These are phyloP conservation scores for Passer domesticus DNA, from an alignment of 2,113 vertebrate genomes.

Conservation along the genomic window DNA sequence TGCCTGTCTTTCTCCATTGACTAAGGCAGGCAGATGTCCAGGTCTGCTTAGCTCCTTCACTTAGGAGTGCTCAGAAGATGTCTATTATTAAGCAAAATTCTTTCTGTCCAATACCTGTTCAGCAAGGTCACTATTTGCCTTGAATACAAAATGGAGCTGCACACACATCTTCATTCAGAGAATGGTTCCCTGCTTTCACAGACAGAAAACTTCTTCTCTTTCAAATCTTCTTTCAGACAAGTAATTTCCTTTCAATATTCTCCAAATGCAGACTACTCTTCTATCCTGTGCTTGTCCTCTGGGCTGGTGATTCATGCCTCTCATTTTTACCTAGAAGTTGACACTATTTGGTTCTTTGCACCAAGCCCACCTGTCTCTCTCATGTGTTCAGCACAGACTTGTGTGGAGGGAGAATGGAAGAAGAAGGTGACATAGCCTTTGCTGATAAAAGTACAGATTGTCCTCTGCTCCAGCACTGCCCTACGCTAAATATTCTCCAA, in stretches of 20 bases:
- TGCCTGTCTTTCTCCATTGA: neutral
- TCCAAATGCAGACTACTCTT: neutral
- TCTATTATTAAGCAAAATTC: neutral
- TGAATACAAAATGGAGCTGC: neutral
- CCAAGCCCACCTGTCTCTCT: neutral
- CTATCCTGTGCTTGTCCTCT: neutral
- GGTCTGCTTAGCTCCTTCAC: neutral
- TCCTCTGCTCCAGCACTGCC: neutral
- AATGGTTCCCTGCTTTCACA: neutral
- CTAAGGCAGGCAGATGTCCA: neutral
- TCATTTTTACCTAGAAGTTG: neutral
- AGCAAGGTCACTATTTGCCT: neutral
- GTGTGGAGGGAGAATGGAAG: neutral
- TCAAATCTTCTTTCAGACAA: neutral
- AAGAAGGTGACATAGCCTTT: neutral
- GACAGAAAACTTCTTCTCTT: neutral
- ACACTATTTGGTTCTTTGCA: neutral
- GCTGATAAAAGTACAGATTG: neutral
- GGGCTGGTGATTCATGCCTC: neutral
- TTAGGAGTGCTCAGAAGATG: neutral
- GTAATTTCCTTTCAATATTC: neutral
- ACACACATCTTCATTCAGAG: neutral
- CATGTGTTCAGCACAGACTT: neutral
- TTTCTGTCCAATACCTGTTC: neutral
- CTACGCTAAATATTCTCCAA: neutral